Percentiles rank a stretch among this genome's conserved stretches.
Conservation (phyloP, 2,113 vertebrate genomes). For the Camarhynchus parvulus region DNA sequence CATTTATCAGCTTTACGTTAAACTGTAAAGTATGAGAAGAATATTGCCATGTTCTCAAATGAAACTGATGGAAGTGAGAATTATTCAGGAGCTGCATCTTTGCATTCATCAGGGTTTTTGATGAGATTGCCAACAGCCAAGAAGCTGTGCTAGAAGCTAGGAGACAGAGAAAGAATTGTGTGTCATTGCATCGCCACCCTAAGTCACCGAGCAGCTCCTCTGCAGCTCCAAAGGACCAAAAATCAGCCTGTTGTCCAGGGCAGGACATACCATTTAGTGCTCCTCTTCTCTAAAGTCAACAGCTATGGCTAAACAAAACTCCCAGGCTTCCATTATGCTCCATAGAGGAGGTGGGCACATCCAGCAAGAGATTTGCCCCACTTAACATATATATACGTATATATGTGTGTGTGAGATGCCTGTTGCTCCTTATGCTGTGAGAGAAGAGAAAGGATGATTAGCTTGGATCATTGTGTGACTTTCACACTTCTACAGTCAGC, state of each 20-base stretch:
- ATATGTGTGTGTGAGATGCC: neutral
- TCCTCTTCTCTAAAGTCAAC: neutral
- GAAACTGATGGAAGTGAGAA: conserved; percentile 16
- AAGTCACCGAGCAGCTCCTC: neutral
- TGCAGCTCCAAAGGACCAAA: neutral
- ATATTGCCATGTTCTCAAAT: neutral
- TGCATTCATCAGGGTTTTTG: neutral
- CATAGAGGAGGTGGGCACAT: neutral
- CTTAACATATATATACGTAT: neutral
- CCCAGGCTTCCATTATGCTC: neutral
- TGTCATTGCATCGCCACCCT: neutral
- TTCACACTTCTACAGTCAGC: neutral
- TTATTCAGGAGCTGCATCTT: neutral
- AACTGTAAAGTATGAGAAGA: conserved; percentile 24
- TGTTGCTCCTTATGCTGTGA: neutral
- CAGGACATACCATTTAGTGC: neutral
- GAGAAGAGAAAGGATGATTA: neutral
- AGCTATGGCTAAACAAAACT: neutral
- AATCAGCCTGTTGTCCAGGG: neutral
- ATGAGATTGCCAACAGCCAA: neutral
- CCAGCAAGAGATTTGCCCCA: neutral
- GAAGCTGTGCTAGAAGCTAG: neutral
- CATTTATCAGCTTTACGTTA: conserved; percentile 41
- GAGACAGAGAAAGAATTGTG: neutral
- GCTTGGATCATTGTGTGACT: neutral